Conservation (phyloP, 1,140 invertebrate genomes). For the Bombus cullumanus region DNA sequence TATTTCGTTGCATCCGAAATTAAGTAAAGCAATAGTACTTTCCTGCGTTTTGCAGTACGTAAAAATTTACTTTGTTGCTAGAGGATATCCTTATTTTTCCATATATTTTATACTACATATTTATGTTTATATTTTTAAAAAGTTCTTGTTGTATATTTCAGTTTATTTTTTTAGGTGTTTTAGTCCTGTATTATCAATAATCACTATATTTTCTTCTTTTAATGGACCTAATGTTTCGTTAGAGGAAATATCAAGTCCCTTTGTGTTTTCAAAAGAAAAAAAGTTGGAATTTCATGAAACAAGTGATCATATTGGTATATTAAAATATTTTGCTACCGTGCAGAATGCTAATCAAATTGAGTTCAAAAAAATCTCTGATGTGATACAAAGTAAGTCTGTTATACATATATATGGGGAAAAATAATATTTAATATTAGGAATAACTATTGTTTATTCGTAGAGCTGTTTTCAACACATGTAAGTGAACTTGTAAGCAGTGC, state of each 20-base stretch:
- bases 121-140: neutral
- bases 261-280: slow-evolving; percentile 78
- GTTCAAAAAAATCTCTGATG: accelerated
- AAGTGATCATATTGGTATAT: slow-evolving; percentile 84
- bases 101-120: neutral
- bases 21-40: slow-evolving; percentile 84
- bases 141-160: neutral
- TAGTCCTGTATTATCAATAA: slow-evolving; percentile 77
- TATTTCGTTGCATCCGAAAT: slow-evolving; percentile 83
- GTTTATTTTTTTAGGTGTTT: slow-evolving; percentile 76
- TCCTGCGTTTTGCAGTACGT: slow-evolving; percentile 82
- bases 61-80: neutral
- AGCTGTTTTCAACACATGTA: neutral
- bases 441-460: slow-evolving; percentile 9
- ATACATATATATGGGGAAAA: neutral
- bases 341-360: accelerated
- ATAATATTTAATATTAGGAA: neutral
- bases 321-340: slow-evolving; percentile 12
- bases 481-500: neutral
- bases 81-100: neutral
- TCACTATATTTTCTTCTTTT: slow-evolving; percentile 70
- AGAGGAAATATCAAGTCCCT: slow-evolving; percentile 62
- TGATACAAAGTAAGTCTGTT: neutral
- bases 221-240: slow-evolving; percentile 63
- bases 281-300: slow-evolving; percentile 81